Base-by-base conservation (phyloP, 2,888 invertebrate genomes). In the Sicus ferrugineus region DNA sequence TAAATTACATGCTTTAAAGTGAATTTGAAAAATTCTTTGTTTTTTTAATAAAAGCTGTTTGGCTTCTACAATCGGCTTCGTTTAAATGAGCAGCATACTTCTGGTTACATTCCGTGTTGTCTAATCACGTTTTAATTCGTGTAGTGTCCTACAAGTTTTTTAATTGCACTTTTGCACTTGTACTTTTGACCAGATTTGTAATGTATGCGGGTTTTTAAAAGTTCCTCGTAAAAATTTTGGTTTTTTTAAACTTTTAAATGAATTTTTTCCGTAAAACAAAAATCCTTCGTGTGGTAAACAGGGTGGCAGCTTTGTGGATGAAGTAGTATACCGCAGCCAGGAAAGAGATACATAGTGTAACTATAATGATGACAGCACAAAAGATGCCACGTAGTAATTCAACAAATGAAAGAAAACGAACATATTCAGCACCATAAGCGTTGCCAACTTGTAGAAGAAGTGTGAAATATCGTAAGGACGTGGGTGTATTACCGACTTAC, bases 371-470 rank as follows among this genome's bases (percentile, higher is more conserved):
- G 73, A 73, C 71, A 70, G 67, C 71, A 54, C 69, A 76, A 77
- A 77, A 79, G 77, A 75, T 82, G 81, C 82, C 81, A 81, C 82
- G 81, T 82, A 78, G 75, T 62, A 50, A 59, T 23, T 61, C 63
- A 64, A 46, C 67, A 67, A 61, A 70, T 50, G 68, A 75, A 66
- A 31, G 76, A 69, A 67, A 30, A 42, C n/a, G 16, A 56, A 56
- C 9, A 28, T 30, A 48, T 7, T 28, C 16, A 28, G 21, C 16
- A 16, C 6, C 5, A 46, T 42, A 0, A 62, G 48, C 48, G 30
- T 46, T 62, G 19, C 62, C 62, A 62, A 38, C 42, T 3, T 42
- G 14, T 42, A n/a, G 14, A 42, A 42, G n/a, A 42, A 42, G n/a
- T 42, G n/a, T n/a, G n/a, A n/a, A n/a, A n/a, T n/a, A n/a, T n/a